These are phyloP conservation scores for Machaerirhynchus nigripectus DNA, from an alignment of 2,113 vertebrate genomes.

Conservation along the genomic window DNA sequence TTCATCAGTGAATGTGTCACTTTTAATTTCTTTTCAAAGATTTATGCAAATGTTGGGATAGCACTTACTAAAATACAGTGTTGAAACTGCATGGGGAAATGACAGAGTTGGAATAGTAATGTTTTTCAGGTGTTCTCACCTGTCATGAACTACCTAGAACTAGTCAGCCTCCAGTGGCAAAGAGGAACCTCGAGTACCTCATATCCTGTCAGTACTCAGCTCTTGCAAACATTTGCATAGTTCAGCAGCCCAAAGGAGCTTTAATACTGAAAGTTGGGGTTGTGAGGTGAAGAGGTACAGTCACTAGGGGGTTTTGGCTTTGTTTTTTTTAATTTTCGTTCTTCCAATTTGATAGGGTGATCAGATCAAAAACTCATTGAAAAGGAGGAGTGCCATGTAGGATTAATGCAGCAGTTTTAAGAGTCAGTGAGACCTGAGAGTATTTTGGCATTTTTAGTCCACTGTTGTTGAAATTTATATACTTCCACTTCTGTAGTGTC, in stretches of 20 bases:
- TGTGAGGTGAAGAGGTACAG: not conserved
- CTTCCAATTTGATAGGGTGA: not conserved
- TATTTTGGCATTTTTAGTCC: not conserved
- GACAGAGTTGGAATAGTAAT: not conserved
- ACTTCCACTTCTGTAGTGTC: not conserved
- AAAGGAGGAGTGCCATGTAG: not conserved
- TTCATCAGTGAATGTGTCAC: not conserved
- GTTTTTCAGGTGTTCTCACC: not conserved
- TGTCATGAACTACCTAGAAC: not conserved
- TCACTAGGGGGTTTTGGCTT: not conserved
- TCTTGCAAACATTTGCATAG: not conserved
- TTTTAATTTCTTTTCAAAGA: not conserved
- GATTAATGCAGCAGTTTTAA: not conserved
- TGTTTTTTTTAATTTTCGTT: fast-evolving
- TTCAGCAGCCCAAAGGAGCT: not conserved
- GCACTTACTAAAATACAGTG: not conserved
- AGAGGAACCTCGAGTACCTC: not conserved
- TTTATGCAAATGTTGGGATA: not conserved
- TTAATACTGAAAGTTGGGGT: not conserved
- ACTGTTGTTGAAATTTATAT: not conserved
- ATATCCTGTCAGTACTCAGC: not conserved
- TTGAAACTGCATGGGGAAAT: not conserved
- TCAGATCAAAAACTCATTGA: not conserved
- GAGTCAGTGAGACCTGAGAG: not conserved
- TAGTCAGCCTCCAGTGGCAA: not conserved